A percentile compares a stretch with the other conserved stretches of the same genome.
phyloP scores from a whole-genome alignment of 2,113 vertebrate species.

The Nyctibius bracteatus region DNA sequence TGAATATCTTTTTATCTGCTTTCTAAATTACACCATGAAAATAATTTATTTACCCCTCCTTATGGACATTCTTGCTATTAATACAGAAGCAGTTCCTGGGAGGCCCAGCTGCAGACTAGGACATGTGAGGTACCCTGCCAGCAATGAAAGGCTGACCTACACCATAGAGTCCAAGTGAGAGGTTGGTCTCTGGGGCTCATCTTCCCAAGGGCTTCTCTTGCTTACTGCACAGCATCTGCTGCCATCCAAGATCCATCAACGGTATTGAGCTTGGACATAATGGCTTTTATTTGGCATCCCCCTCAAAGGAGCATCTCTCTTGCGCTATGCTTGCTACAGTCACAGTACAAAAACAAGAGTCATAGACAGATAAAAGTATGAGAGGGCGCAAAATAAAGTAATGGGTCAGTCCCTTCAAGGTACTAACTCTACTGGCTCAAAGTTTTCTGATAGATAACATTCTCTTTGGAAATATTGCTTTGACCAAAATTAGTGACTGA shows the following conservation, averaged over 20 bases:
- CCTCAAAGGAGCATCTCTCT: not conserved
- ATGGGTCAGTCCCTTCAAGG: not conserved
- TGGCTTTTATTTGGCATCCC: not conserved
- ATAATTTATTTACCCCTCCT: not conserved
- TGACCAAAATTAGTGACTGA: not conserved
- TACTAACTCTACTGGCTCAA: not conserved
- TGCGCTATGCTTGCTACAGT: not conserved
- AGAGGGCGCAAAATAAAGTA: not conserved
- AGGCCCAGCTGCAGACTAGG: not conserved
- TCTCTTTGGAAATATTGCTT: not conserved
- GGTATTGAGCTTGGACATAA: rapidly evolving
- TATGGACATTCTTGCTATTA: not conserved
- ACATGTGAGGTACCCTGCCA: not conserved
- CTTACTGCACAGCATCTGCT: not conserved
- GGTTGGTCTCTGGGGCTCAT: not conserved
- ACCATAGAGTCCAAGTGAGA: not conserved
- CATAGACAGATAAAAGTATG: not conserved
- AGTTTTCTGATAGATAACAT: not conserved
- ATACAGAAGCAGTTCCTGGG: not conserved
- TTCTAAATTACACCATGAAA: not conserved
- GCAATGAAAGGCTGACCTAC: not conserved
- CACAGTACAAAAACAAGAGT: not conserved
- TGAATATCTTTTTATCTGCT: not conserved
- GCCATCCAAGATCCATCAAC: rapidly evolving
- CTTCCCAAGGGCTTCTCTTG: not conserved